Base-by-base conservation (phyloP, 2,113 vertebrate genomes). In the Caranx melampygus region DNA sequence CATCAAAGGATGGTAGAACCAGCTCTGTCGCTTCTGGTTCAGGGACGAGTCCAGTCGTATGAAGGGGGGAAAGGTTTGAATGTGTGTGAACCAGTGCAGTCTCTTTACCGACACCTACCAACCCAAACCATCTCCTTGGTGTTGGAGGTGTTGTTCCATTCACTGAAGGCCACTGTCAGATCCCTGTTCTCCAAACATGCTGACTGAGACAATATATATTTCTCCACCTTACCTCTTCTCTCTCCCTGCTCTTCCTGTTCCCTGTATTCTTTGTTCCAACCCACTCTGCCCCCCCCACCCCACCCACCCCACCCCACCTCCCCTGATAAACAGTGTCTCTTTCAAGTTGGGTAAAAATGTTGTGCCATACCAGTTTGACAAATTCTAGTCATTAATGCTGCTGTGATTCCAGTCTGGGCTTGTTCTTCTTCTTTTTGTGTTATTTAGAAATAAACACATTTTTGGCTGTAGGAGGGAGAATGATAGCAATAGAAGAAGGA, bases 401-500 rank as follows among this genome's bases (percentile, higher is more conserved):
- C 72, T 69, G 60, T 83, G 69, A 87, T 62, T 76, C n/a, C 54
- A 65, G 73, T 54, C 69, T 78, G n/a, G 65, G 12, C 37, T 75
- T 60, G n/a, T n/a, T n/a, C 72, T 37, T 60, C 26, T 26, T 26
- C 72, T 37, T 83, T 87, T 83, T 42, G 89, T 85, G 85, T 87
- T 82, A 60, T 37, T 83, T 35, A 60, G 75, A 85, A 88, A 92
- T 91, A 88, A 90, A 90, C 84, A 88, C 86, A 88, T 89, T 84
- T 88, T 60, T 87, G 75, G 61, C 82, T 79, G 75, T 74, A 79
- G 81, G 83, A 78, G 64, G 63, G 44, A 55, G 59, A 70, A 63
- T 54, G 15, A 1, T 26, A 26, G 26, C 26, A 26, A 26, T 26
- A 26, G 26, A 26, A 26, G 26, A 26, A 26, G 26, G 26, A 26